Evolutionary conservation across 2,888 invertebrate species (phyloP).

Genomic region (Linnaemya vulpina): DNA sequence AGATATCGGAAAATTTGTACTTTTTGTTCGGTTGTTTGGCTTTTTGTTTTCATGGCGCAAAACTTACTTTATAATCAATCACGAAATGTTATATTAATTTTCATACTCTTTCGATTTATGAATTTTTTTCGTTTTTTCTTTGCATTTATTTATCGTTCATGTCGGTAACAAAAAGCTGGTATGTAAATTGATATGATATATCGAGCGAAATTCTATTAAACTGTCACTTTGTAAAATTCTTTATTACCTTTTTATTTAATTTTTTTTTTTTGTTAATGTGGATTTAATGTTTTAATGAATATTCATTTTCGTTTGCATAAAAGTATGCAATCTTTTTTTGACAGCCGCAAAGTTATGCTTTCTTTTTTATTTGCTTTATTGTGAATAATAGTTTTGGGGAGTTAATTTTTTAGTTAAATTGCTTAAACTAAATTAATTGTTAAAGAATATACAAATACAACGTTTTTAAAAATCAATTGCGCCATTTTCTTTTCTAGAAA

Average conservation of each 20-base stretch:
- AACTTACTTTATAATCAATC: conserved; percentile 62
- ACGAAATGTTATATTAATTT: conserved; percentile 56
- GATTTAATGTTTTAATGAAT: conserved; percentile 8
- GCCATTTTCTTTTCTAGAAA: too few relatives aligned
- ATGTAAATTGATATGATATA: conserved; percentile 31
- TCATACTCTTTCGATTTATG: conserved; percentile 11
- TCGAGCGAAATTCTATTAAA: conserved; percentile 34
- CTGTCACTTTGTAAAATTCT: conserved; percentile 13
- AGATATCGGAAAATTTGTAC: conserved; percentile 32
- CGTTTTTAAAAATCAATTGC: too few relatives aligned
- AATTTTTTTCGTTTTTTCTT: not conserved
- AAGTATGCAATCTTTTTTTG: conserved; percentile 21
- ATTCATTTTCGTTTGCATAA: not conserved
- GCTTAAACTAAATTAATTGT: too few relatives aligned
- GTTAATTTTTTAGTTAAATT: too few relatives aligned
- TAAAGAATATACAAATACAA: too few relatives aligned
- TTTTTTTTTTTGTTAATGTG: not conserved
- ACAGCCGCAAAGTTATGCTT: not conserved
- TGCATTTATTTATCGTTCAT: conserved; percentile 1
- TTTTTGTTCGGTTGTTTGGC: not conserved
- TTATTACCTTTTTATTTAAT: too few relatives aligned
- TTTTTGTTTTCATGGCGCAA: conserved; percentile 14
- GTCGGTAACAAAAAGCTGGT: not conserved
- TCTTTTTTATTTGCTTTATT: not conserved
- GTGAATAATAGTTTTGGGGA: not conserved